phyloP scores from a whole-genome alignment of 2,113 vertebrate species.

The Rattus rattus region DNA sequence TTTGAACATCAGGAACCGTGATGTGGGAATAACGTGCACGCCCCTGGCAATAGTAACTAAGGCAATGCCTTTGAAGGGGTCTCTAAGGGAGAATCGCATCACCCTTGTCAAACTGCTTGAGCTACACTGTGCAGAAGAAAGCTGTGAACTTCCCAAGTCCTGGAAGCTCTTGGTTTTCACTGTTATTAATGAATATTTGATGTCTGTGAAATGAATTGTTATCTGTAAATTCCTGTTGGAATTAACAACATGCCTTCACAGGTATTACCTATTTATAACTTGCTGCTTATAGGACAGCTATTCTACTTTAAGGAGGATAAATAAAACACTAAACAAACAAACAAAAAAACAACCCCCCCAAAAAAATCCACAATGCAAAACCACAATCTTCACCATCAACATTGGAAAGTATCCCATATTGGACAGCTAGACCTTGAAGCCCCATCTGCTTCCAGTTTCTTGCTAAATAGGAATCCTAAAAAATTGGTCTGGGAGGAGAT shows the following conservation, averaged over 20 bases:
- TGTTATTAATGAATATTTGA: background rate
- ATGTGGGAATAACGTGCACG: background rate
- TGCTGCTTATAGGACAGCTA: background rate
- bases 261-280: background rate
- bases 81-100: background rate
- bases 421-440: background rate
- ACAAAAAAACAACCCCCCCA: accelerated
- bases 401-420: background rate
- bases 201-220: background rate
- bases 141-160: background rate
- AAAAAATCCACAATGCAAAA: background rate
- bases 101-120: background rate
- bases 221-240: background rate
- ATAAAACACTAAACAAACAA: background rate
- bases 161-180: background rate
- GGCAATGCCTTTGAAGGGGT: background rate
- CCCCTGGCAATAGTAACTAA: background rate
- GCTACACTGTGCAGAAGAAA: background rate
- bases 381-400: background rate
- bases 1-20: background rate
- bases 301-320: background rate
- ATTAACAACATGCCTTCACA: background rate
- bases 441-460: background rate
- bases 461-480: constrained; percentile 39
- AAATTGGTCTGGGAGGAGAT: constrained; percentile 43